Conservation (phyloP, 2,888 invertebrate species). For the Oscheius sp. region DNA sequence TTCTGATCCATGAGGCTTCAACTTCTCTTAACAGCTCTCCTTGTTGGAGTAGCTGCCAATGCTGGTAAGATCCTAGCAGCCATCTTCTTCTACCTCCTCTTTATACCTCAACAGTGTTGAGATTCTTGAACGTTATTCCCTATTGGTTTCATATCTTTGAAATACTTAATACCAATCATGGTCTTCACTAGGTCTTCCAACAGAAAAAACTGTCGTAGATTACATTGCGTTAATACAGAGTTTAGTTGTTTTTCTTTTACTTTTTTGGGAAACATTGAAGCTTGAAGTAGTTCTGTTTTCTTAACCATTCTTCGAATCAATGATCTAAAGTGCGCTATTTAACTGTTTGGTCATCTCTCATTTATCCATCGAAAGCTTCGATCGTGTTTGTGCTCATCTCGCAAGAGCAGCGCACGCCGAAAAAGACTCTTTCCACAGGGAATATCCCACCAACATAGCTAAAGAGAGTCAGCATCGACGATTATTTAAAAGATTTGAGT, state of each 20-base stretch:
- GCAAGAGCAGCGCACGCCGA: slow-evolving; percentile 30
- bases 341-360: slow-evolving; percentile 20
- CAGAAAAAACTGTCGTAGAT: neutral
- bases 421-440: slow-evolving; percentile 13
- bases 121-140: no score
- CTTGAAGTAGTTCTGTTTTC: no score
- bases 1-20: slow-evolving; percentile 21
- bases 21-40: slow-evolving; percentile 22
- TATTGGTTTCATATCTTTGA: no score
- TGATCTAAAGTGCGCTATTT: slow-evolving; percentile 4
- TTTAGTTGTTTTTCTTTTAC: no score
- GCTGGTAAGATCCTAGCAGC: slow-evolving; percentile 24
- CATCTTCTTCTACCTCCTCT: neutral
- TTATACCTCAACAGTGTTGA: neutral
- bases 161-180: no score
- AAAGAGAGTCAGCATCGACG: neutral
- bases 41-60: slow-evolving; percentile 19
- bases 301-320: slow-evolving; percentile 4
- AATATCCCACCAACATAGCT: neutral
- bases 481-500: neutral
- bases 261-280: no score
- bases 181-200: neutral
- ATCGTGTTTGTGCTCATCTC: slow-evolving; percentile 28
- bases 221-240: no score
- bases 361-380: slow-evolving; percentile 28